Evolutionary conservation across 2,113 vertebrate genomes (phyloP), one percentile per base, ranked within the genome.

Genomic region (Upupa epops): DNA sequence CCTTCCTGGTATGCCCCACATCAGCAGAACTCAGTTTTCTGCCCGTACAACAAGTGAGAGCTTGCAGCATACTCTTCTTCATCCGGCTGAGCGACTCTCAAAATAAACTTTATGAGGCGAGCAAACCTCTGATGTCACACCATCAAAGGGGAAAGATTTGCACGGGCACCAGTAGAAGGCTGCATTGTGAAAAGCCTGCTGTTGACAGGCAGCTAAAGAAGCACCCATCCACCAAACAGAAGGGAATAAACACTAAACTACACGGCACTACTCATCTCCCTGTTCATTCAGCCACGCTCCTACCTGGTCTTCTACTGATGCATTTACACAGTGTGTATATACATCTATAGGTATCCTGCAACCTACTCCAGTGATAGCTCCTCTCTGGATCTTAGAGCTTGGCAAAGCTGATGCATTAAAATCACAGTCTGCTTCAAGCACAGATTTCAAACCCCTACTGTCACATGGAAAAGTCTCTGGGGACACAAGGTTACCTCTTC

Each of bases 81-180:
- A 12, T 86, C 66, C 86, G 71, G 7, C 26, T 34, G 73, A 91
- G 73, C 34, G 72, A 54, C 55, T 69, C 69, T 81, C 31, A 90
- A 95, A 95, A 95, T 84, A 94, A 92, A 54, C 76, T 60, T 49
- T 75, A 24, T 31, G 20, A 63, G 73, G 13, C 64, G 19, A 80
- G 40, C 32, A 79, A 32, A 46, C 37, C 70, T n/a, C 70, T 76
- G 84, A 22, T n/a, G 54, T 31, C 2, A 1, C 0, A 4, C 37
- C 77, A 37, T 29, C 90, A 42, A 21, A 92, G 76, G 31, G 75
- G 65, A 60, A 61, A 32, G 61, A 31, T 68, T 54, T 69, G 51
- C 80, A 65, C 9, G 5, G 58, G n/a, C 45, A 4, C 32, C 15
- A 3, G 42, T 4, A 5, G 81, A 64, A 69, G 77, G 16, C 2